A percentile compares a stretch with the other conserved stretches of the same genome.
Evolutionary conservation across 2,888 invertebrate species (phyloP).

Genomic region (Leptinotarsa rubiginosa): DNA sequence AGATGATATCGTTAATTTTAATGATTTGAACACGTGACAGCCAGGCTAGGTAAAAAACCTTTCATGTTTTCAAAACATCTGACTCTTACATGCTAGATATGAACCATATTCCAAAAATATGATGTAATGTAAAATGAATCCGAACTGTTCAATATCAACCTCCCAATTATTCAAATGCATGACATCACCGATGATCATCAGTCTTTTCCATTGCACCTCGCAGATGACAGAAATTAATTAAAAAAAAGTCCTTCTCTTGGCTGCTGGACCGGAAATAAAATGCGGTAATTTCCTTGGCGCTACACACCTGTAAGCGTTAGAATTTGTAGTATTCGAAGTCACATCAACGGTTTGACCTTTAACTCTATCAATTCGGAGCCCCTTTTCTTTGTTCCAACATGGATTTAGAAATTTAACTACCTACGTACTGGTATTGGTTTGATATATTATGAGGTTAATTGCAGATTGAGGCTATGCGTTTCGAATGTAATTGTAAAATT

Average conservation of each 20-base stretch:
- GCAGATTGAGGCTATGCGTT: too few species aligned
- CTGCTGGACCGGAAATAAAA: not conserved
- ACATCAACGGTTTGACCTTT: not conserved
- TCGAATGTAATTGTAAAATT: too few species aligned
- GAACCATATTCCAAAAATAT: too few species aligned
- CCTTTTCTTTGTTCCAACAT: not conserved
- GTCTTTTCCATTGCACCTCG: not conserved
- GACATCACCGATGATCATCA: not conserved
- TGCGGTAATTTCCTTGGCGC: constrained; percentile 1
- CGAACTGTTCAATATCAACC: not conserved
- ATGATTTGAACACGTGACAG: too few species aligned
- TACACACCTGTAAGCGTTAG: not conserved
- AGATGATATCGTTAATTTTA: too few species aligned
- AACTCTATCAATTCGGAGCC: not conserved
- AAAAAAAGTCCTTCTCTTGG: not conserved
- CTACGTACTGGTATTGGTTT: too few species aligned
- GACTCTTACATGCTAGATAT: too few species aligned
- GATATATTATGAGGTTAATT: too few species aligned
- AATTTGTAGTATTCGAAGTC: not conserved
- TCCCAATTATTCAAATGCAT: not conserved
- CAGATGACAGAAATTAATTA: not conserved
- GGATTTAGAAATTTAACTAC: not conserved
- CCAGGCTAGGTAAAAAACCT: too few species aligned
- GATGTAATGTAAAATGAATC: not conserved
- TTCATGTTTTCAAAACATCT: too few species aligned